phyloP scores from a whole-genome alignment of 2,113 vertebrate species.

The Lycocorax pyrrhopterus region DNA sequence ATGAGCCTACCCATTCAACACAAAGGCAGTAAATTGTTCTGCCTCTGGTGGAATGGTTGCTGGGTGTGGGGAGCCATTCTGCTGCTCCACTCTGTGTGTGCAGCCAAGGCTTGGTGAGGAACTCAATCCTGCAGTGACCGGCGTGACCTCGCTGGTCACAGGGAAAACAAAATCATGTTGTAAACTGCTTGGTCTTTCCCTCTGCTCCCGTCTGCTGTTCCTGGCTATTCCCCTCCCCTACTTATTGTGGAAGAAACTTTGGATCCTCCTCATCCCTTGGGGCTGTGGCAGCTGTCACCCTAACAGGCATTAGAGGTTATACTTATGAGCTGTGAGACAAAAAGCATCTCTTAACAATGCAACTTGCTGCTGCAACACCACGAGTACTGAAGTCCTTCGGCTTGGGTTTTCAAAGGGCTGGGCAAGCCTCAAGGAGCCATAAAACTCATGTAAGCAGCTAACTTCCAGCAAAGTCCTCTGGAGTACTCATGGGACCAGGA shows the following conservation, averaged over 20 bases:
- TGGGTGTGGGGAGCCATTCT: background rate
- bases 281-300: background rate
- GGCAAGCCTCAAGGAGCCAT: background rate
- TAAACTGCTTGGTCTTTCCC: background rate
- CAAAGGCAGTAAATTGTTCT: background rate
- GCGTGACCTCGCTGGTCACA: background rate
- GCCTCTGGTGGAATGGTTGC: background rate
- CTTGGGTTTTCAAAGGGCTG: background rate
- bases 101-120: background rate
- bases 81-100: accelerated
- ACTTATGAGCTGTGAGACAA: background rate
- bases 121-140: background rate
- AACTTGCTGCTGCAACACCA: background rate
- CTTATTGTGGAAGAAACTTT: background rate
- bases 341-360: background rate
- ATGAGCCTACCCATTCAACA: background rate
- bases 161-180: background rate
- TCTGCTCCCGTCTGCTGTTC: background rate
- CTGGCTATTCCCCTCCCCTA: background rate
- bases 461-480: background rate
- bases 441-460: background rate
- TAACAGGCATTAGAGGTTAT: background rate
- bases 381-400: background rate
- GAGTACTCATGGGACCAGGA: background rate
- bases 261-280: background rate